Base-by-base conservation (phyloP, 2,888 invertebrate species). In the Carpatolechia fugitivella region DNA sequence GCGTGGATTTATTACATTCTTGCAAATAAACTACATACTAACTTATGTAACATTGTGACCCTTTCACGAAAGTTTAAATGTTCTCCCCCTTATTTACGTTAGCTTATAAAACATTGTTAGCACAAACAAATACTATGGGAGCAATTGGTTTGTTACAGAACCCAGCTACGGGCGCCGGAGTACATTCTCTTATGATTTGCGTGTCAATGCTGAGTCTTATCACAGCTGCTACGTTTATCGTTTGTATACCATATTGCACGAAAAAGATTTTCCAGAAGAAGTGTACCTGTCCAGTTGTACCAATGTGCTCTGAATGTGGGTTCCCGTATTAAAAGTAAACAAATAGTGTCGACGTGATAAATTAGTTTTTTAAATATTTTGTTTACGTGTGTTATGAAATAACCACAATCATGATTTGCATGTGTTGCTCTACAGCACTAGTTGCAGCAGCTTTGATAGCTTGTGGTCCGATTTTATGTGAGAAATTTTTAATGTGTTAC, bases 221-320 rank as follows among this genome's bases (percentile, higher is more conserved):
- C n/a, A 62, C 65, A 36, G 61, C 63, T 13, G 57, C 67, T 11
- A 48, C 64, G 3, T 33, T 69, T 2, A 41, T 68, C 13, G 20
- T 62, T 40, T 70, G 68, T 40, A 49, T 64, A 13, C 69, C 67
- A 1, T 57, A 53, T n/a, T 66, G 58, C 51, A 54, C 59, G 6
- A 57, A 62, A 11, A 44, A 54, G 1, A 35, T 67, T 0, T 55
- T 62, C 5, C 41, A 30, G 24, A 64, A 54, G 48, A 69, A 64
- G 64, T 75, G 75, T 44, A 48, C 56, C 50, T 75, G 75, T 49
- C 70, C 71, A 1, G 11, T 59, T 4, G 54, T 60, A 3, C 73
- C 74, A 1, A 56, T 66, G 49, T 76, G 76, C 44, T 71, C 73
- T 4, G 73, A 74, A 31, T 76, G 76, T 53, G 78, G 79, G 53